These are phyloP conservation scores for Magallana angulata DNA, from an alignment of 1,140 invertebrate species.

Conservation along the genomic window DNA sequence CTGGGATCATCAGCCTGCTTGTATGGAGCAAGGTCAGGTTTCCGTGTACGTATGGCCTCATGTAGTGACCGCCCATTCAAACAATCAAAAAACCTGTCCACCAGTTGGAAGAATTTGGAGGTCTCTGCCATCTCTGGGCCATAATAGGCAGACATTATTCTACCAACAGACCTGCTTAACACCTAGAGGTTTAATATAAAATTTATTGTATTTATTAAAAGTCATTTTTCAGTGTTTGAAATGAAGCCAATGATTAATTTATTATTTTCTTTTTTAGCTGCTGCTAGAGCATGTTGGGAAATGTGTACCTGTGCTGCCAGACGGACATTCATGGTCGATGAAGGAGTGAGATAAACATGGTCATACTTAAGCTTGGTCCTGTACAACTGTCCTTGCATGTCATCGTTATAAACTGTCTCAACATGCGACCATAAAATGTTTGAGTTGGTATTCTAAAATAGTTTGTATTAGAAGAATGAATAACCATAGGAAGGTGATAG, in stretches of 20 bases:
- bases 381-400: slow-evolving; percentile 8
- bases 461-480: background rate
- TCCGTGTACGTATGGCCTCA: background rate
- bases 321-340: slow-evolving; percentile 33
- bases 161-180: background rate
- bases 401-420: slow-evolving; percentile 22
- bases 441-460: background rate
- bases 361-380: slow-evolving; percentile 47
- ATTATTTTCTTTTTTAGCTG: too few species aligned
- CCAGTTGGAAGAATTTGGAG: background rate
- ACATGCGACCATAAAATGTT: slow-evolving; percentile 45
- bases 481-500: background rate
- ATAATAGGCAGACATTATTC: slow-evolving; percentile 2
- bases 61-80: background rate
- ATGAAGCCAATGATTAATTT: too few species aligned
- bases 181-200: background rate
- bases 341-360: slow-evolving; percentile 36
- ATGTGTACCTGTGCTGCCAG: slow-evolving; percentile 45
- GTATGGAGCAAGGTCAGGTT: background rate
- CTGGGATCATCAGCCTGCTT: background rate
- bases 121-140: slow-evolving; percentile 6
- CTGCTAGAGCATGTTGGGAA: background rate
- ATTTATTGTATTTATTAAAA: too few species aligned
- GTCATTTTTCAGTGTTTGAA: too few species aligned
- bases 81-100: background rate